phyloP scores from a whole-genome alignment of 2,113 vertebrate genomes.

The Stegastes partitus region DNA sequence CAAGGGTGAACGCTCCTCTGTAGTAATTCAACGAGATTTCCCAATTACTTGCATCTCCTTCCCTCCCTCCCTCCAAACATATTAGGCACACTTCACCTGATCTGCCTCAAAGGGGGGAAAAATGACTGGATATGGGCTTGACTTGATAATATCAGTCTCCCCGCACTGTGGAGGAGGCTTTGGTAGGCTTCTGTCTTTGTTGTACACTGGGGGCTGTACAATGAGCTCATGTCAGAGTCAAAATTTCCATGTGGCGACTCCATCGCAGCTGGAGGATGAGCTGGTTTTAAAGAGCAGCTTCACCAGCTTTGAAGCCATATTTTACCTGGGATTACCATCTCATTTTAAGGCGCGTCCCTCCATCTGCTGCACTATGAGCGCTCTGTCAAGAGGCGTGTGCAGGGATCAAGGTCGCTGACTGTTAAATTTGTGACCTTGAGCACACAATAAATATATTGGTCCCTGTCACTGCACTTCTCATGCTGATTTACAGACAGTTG shows the following conservation, averaged over 20 bases:
- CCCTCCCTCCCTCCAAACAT: constrained; percentile 25
- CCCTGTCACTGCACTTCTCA: constrained; percentile 32
- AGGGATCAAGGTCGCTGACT: constrained; percentile 62
- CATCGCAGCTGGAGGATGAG: background rate
- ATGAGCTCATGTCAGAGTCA: constrained; percentile 15
- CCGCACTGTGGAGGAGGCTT: constrained; percentile 22
- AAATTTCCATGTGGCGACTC: constrained; percentile 22
- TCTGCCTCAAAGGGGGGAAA: constrained; percentile 38
- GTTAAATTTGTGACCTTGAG: constrained; percentile 67
- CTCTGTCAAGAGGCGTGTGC: constrained; percentile 26
- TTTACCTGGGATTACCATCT: constrained; percentile 31
- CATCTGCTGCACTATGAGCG: constrained; percentile 14
- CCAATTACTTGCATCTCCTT: constrained; percentile 37
- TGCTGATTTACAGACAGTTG: constrained; percentile 12
- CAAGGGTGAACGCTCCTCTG: constrained; percentile 77
- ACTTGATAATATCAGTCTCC: constrained; percentile 23
- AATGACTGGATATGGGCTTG: constrained; percentile 35
- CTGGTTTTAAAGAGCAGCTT: constrained; percentile 39
- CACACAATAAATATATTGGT: constrained; percentile 27
- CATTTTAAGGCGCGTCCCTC: constrained; percentile 10
- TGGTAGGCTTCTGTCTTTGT: constrained; percentile 31
- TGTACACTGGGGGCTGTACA: constrained; percentile 26
- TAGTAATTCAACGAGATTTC: constrained; percentile 72
- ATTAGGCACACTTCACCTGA: constrained; percentile 54
- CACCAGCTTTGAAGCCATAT: constrained; percentile 47